phyloP scores from a whole-genome alignment of 2,797 vertebrate species.

The Muraenolepis orangiensis region DNA sequence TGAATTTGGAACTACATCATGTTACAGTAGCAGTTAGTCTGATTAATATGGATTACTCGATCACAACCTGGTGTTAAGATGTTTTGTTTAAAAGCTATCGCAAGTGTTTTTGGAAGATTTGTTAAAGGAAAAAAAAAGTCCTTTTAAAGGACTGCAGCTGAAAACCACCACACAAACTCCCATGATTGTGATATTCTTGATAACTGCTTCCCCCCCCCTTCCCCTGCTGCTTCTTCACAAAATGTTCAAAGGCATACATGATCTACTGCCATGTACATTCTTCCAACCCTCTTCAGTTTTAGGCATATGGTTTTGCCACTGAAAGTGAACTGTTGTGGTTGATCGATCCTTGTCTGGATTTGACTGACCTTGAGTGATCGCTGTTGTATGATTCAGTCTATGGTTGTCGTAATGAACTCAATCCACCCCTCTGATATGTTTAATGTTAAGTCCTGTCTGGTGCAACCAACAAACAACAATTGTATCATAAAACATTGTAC shows the following conservation, averaged over 20 bases:
- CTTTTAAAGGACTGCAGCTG: conserved; percentile 32
- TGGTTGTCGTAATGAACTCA: not conserved
- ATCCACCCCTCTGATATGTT: not conserved
- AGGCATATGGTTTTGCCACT: conserved; percentile 3
- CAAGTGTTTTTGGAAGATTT: conserved; percentile 54
- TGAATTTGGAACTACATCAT: conserved; percentile 40
- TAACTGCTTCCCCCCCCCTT: conserved; percentile 33
- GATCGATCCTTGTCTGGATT: not conserved
- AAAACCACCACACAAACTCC: conserved; percentile 34
- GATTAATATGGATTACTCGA: conserved; percentile 50
- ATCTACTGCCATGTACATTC: conserved; percentile 15
- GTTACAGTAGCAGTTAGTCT: conserved; percentile 63
- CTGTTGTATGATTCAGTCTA: not conserved
- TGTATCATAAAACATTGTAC: conserved; percentile 5
- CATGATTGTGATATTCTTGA: conserved; percentile 45
- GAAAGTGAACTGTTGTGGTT: not conserved
- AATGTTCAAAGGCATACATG: conserved; percentile 67
- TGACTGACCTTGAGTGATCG: not conserved
- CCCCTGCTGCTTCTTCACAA: conserved; percentile 41
- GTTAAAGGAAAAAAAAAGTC: conserved; percentile 37
- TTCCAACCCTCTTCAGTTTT: conserved; percentile 8
- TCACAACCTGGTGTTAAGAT: conserved; percentile 48
- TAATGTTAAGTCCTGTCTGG: not conserved
- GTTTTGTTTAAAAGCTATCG: conserved; percentile 54
- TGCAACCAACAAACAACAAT: not conserved